A percentile compares a stretch with the other conserved stretches of the same genome.
These are phyloP conservation scores for Drosophila greeni DNA, from an alignment of 2,888 invertebrate genomes.

Conservation along the genomic window DNA sequence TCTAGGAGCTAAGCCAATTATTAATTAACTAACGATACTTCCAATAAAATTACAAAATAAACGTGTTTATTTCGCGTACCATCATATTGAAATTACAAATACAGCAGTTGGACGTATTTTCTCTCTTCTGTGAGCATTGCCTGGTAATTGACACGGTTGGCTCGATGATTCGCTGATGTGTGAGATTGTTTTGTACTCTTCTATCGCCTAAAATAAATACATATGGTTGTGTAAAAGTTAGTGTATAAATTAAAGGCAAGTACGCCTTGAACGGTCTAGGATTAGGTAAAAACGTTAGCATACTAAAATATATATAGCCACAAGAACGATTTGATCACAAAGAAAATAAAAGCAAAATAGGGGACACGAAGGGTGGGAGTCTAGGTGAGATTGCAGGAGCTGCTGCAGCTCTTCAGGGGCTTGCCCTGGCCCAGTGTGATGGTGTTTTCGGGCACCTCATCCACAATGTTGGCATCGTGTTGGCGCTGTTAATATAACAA, in stretches of 20 bases:
- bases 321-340: constrained; percentile 65
- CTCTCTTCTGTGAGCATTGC: constrained; percentile 39
- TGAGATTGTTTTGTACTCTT: constrained; percentile 71
- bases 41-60: constrained; percentile 63
- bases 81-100: constrained; percentile 38
- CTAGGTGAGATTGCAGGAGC: constrained; percentile 80
- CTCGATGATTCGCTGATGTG: constrained; percentile 51
- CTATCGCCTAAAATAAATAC: constrained; percentile 60
- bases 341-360: constrained; percentile 40
- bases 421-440: constrained; percentile 86
- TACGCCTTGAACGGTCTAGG: constrained; percentile 42
- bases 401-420: constrained; percentile 83
- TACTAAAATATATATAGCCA: constrained; percentile 66
- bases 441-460: constrained; percentile 82
- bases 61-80: constrained; percentile 63
- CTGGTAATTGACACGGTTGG: constrained; percentile 57
- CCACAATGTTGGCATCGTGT: constrained; percentile 84
- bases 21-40: constrained; percentile 34
- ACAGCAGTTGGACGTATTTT: constrained; percentile 63
- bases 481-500: constrained; percentile 82
- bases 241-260: constrained; percentile 52
- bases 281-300: constrained; percentile 47
- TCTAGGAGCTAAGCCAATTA: constrained; percentile 48
- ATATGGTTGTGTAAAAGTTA: constrained; percentile 40
- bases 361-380: constrained; percentile 6